Conservation (phyloP, 2,113 vertebrate genomes). For the Cynoglossus semilaevis region DNA sequence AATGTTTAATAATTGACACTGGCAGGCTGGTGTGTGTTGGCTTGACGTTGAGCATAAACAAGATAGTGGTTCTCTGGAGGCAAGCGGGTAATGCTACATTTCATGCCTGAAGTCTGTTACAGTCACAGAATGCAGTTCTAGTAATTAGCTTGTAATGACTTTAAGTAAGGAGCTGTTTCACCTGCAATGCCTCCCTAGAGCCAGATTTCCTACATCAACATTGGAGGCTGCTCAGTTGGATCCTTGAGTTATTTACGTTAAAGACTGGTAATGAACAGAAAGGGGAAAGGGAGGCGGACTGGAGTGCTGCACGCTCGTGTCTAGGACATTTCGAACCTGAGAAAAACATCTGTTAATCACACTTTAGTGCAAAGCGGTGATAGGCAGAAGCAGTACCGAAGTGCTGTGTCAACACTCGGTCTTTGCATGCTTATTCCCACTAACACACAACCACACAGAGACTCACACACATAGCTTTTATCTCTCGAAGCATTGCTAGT, state of each 20-base stretch:
- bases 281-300: constrained; percentile 7
- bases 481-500: constrained; percentile 34
- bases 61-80: constrained; percentile 30
- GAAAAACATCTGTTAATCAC: constrained; percentile 50
- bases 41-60: constrained; percentile 31
- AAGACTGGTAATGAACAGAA: constrained; percentile 14
- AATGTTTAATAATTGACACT: constrained; percentile 34
- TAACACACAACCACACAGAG: background rate
- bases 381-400: constrained; percentile 2
- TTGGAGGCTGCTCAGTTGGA: constrained; percentile 16
- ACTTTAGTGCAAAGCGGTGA: background rate
- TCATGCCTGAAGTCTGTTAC: constrained; percentile 44
- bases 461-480: constrained; percentile 29
- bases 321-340: constrained; percentile 11
- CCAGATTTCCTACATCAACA: constrained; percentile 23
- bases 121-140: constrained; percentile 37
- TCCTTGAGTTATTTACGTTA: constrained; percentile 33
- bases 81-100: constrained; percentile 47
- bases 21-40: constrained; percentile 37
- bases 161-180: constrained; percentile 32
- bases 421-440: constrained; percentile 7
- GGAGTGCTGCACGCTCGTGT: background rate
- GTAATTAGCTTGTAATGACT: constrained; percentile 62
- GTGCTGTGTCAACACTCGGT: constrained; percentile 38
- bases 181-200: constrained; percentile 18